Evolutionary conservation across 2,888 invertebrate genomes (phyloP), one percentile per base, ranked within the genome.

Genomic region (Lasioglossum lativentre): DNA sequence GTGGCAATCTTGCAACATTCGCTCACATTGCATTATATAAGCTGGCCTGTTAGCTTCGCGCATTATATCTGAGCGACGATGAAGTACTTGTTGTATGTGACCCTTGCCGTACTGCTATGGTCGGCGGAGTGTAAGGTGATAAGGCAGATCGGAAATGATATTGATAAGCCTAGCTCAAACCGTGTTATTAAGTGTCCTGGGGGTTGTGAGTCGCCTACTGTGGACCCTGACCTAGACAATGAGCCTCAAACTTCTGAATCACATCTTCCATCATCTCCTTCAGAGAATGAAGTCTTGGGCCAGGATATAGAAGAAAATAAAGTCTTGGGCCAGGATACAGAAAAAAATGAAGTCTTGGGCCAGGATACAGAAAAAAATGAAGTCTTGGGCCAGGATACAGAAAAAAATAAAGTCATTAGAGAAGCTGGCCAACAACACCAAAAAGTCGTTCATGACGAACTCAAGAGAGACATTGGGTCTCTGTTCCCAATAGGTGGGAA

Each of bases 191-290:
- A 56, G n/a, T 56, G 56, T 4, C 56, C n/a, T 10, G 8, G n/a
- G 12, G 56, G 27, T 4, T 27, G n/a, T 12, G 12, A 1, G 4
- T n/a, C n/a, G 56, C 4, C 56, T 10, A n/a, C 4, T 12, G n/a
- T 4, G n/a, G 12, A 8, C 4, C 1, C 12, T n/a, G n/a, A 12
- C 12, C 12, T 1, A n/a, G n/a, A 2, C 2, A 2, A 52, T 6
- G n/a, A 1, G 12, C 56, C 27, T 12, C n/a, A 56, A n/a, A 12
- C 1, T 10, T n/a, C n/a, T 12, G 56, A 12, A 12, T 56, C 56
- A 27, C 1, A 56, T 10, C n/a, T 56, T 56, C 10, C 56, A 56
- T 4, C 12, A 12, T 12, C n/a, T 27, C n/a, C 56, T 2, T 10
- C 12, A n/a, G 10, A n/a, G 4, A 12, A 56, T 27, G 12, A n/a